Conservation (phyloP, 1,140 invertebrate species). For the Pseudomyrmex sp. region DNA sequence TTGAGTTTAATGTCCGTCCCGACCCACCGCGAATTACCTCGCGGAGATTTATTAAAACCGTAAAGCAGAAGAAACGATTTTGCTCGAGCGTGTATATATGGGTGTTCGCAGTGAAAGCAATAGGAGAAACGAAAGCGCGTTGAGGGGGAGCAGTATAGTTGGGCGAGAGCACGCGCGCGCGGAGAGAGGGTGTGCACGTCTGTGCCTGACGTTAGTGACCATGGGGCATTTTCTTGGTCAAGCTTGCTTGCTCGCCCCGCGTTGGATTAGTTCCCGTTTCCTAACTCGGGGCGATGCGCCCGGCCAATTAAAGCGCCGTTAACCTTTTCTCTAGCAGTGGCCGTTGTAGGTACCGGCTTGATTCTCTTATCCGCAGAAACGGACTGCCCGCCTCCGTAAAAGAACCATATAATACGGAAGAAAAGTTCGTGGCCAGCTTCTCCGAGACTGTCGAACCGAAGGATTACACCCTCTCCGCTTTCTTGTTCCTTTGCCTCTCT, state of each 20-base stretch:
- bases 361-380: conserved; percentile 70
- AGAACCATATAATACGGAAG: conserved; percentile 42
- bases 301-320: conserved; percentile 73
- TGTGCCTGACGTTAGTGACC: conserved; percentile 81
- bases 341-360: conserved; percentile 52
- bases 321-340: conserved; percentile 65
- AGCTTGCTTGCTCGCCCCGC: conserved; percentile 73
- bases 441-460: conserved; percentile 60
- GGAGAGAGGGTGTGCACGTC: conserved; percentile 64
- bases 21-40: conserved; percentile 82
- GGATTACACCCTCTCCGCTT: conserved; percentile 53
- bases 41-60: conserved; percentile 84
- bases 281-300: conserved; percentile 68
- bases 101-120: conserved; percentile 55
- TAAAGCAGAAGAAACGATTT: conserved; percentile 83
- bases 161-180: neutral
- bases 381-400: conserved; percentile 55
- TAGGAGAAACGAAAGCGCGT: conserved; percentile 34
- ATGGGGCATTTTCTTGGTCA: conserved; percentile 79
- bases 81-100: conserved; percentile 60
- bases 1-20: conserved; percentile 81
- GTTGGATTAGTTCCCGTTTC: conserved; percentile 76
- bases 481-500: neutral
- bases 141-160: conserved; percentile 29
- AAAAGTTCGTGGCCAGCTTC: conserved; percentile 37